These are phyloP conservation scores for Parnassius smintheus DNA, from an alignment of 2,888 invertebrate species.

Conservation along the genomic window DNA sequence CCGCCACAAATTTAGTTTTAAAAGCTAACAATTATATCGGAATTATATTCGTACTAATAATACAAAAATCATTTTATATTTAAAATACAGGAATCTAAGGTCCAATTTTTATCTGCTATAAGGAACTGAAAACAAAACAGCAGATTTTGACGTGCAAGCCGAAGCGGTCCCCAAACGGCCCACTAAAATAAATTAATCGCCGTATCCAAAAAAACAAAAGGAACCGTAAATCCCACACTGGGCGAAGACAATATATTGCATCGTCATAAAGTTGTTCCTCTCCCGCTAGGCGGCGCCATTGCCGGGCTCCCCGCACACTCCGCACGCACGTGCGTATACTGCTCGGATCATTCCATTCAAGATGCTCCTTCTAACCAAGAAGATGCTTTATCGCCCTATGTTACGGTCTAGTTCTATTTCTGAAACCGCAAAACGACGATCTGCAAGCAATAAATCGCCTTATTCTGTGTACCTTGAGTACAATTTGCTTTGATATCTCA, in stretches of 20 bases:
- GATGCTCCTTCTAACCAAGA: conserved; percentile 44
- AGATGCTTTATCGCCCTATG: conserved; percentile 47
- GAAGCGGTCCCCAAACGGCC: conserved; percentile 50
- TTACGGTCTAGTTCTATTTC: conserved; percentile 50
- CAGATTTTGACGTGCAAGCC: conserved; percentile 47
- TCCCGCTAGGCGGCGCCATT: conserved; percentile 75
- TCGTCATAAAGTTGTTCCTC: conserved; percentile 74
- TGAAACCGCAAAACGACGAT: conserved; percentile 41
- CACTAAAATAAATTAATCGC: conserved; percentile 70
- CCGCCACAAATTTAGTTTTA: too few relatives aligned
- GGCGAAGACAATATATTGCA: conserved; percentile 71
- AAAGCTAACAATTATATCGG: too few relatives aligned
- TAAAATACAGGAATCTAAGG: neutral
- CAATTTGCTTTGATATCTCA: conserved; percentile 58
- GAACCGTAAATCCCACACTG: conserved; percentile 73
- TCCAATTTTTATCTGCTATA: conserved; percentile 6
- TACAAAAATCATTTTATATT: too few relatives aligned
- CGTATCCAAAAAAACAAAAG: conserved; percentile 68
- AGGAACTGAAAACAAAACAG: conserved; percentile 44
- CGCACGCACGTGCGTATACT: conserved; percentile 73
- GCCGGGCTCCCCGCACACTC: conserved; percentile 42
- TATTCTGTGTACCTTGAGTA: conserved; percentile 64
- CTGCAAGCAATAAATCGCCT: conserved; percentile 64
- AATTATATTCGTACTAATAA: too few relatives aligned
- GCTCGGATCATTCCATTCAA: conserved; percentile 53